Conservation (phyloP, 64 coral and sea anemone species). For the Dendrophyllia cribrosa region DNA sequence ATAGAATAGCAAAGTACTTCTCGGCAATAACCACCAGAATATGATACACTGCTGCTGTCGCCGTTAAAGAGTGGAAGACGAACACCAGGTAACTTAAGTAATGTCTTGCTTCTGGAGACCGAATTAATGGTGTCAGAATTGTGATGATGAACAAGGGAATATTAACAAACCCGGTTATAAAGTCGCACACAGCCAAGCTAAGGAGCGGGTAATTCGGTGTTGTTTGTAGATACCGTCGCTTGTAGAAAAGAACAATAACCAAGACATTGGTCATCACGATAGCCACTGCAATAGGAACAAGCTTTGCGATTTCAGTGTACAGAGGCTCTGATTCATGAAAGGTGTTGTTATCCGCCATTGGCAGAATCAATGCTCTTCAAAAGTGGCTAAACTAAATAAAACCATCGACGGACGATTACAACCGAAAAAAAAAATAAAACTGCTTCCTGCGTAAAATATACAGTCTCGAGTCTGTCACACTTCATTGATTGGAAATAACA, state of each 20-base stretch:
- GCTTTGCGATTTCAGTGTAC: no score
- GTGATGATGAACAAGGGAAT: conserved; percentile 39
- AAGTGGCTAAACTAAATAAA: no score
- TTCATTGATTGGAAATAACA: no score
- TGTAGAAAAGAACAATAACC: not conserved
- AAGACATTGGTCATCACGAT: no score
- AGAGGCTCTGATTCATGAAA: no score
- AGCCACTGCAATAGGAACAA: no score
- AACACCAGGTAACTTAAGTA: not conserved
- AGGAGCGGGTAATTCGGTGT: not conserved
- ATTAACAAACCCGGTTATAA: not conserved
- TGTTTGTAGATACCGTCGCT: not conserved
- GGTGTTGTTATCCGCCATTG: no score
- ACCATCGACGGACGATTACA: no score
- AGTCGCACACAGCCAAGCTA: conserved; percentile 16
- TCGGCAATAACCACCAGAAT: conserved; percentile 72
- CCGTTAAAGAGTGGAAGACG: not conserved
- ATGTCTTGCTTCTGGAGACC: not conserved
- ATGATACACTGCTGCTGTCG: conserved; percentile 59
- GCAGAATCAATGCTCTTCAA: no score
- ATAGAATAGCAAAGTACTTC: conserved; percentile 48
- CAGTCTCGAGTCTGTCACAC: no score
- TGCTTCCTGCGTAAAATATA: no score
- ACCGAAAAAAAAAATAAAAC: no score
- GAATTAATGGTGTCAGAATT: not conserved